These are phyloP conservation scores for Hydrolagus affinis DNA, from an alignment of 2,113 vertebrate genomes.

Conservation along the genomic window DNA sequence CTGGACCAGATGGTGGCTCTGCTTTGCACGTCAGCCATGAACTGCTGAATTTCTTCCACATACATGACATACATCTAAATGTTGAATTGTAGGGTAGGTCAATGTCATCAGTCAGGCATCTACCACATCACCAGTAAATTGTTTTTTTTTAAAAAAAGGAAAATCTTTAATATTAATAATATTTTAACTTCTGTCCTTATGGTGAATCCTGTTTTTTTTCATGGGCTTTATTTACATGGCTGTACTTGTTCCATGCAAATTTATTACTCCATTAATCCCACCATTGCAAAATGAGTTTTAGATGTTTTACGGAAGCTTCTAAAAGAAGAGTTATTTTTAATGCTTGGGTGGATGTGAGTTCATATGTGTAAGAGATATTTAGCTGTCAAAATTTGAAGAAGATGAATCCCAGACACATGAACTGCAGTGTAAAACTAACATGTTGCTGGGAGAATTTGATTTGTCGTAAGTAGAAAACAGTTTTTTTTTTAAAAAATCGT, in stretches of 20 bases:
- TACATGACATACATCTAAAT: too few species aligned
- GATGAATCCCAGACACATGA: not conserved
- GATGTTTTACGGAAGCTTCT: not conserved
- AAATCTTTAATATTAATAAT: not conserved
- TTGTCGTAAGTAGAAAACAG: not conserved
- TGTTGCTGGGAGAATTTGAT: not conserved
- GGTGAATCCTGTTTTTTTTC: slow-evolving; percentile 6
- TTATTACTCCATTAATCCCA: not conserved
- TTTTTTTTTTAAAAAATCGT: not conserved
- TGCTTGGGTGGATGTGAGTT: not conserved
- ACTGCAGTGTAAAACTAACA: not conserved
- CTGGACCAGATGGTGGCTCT: too few species aligned
- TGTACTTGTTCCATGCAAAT: too few species aligned
- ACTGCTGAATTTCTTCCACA: too few species aligned
- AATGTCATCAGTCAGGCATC: not conserved
- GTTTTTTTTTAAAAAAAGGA: not conserved
- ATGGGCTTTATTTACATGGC: not conserved
- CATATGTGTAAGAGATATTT: not conserved
- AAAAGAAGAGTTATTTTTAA: not conserved
- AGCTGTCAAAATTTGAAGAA: not conserved
- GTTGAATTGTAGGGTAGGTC: not conserved
- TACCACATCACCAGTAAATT: not conserved
- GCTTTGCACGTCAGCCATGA: too few species aligned
- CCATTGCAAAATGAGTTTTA: not conserved
- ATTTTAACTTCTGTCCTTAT: not conserved